Base-by-base conservation (phyloP, 2,888 invertebrate genomes). In the Teleiodes luculella region DNA sequence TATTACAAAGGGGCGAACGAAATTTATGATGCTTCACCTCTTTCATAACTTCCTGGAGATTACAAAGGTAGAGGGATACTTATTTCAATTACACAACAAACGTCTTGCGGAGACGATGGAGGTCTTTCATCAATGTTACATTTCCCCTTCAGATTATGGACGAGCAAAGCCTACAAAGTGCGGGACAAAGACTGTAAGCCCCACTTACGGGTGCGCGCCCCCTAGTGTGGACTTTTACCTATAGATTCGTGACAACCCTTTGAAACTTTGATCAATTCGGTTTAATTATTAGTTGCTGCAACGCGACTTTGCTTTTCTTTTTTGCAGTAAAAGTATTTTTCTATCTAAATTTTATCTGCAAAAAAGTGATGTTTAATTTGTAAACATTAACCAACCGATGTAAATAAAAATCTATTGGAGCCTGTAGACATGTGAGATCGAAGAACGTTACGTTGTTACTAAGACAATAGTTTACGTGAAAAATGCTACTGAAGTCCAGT, bases 191-290 rank as follows among this genome's bases (percentile, higher is more conserved):
- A 73, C 75, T 76, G 71, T 76, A 78, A 83, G 82, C 73, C 76
- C 75, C 80, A 79, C 82, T 82, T 74, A 68, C 24, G 71, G 68
- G 66, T 61, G 74, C 69, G 67, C 68, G 72, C 57, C 72, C 79
- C 74, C 77, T n/a, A n/a, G n/a, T n/a, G n/a, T n/a, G n/a, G n/a
- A n/a, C n/a, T n/a, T 72, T 61, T 70, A 78, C 74, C 68, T 57
- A 60, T 67, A 56, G 20, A 41, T 20, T n/a, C 10, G 24, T 43
- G 43, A 10, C 7, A 18, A 18, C 8, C 16, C 13, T 37, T 37
- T 37, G 14, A 3, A 3, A n/a, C 3, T 36, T 36, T 13, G 14
- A 13, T 13, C 4, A 36, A 14, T 36, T 11, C 7, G 14, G 24
- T 6, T 24, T 3, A 6, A 4, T 24, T 24, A 24, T 24, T 24